These are phyloP conservation scores for Apodemia duryi DNA, from an alignment of 2,888 invertebrate species.

Conservation along the genomic window DNA sequence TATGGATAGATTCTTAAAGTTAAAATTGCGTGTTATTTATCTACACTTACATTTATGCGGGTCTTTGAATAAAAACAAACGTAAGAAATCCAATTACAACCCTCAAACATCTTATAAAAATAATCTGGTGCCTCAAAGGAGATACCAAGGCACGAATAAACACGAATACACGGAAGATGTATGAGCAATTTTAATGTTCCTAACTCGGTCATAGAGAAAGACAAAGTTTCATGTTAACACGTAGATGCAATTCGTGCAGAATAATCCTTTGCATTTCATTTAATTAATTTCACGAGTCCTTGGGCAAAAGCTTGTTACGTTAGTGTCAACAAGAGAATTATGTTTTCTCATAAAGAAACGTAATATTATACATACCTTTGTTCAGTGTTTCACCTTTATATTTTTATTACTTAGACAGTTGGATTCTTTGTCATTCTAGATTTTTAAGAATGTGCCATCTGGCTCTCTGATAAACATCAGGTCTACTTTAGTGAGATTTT, in stretches of 20 bases:
- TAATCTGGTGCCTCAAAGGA: neutral
- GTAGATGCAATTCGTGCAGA: conserved; percentile 40
- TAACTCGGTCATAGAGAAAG: conserved; percentile 24
- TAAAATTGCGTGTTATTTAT: too few relatives aligned
- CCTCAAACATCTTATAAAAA: too few relatives aligned
- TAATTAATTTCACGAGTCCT: conserved; percentile 55
- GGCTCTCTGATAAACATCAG: too few relatives aligned
- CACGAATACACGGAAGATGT: conserved; percentile 30
- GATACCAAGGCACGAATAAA: neutral
- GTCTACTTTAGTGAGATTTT: too few relatives aligned
- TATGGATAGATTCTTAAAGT: too few relatives aligned
- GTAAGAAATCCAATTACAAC: too few relatives aligned
- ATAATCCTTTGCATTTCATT: conserved; percentile 51
- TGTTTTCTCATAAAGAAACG: conserved; percentile 12
- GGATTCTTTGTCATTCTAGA: neutral
- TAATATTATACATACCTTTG: conserved; percentile 2
- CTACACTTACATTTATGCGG: too few relatives aligned
- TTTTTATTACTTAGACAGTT: too few relatives aligned
- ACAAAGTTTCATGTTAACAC: conserved; percentile 34
- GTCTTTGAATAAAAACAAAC: too few relatives aligned
- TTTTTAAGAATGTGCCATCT: neutral
- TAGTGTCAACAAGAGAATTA: conserved; percentile 7
- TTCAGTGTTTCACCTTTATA: neutral
- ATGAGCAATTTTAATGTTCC: conserved; percentile 36
- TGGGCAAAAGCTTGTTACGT: conserved; percentile 40